Evolutionary conservation across 2,797 vertebrate species (phyloP), one percentile per base, ranked within the genome.

Genomic region (Glossophaga mutica): DNA sequence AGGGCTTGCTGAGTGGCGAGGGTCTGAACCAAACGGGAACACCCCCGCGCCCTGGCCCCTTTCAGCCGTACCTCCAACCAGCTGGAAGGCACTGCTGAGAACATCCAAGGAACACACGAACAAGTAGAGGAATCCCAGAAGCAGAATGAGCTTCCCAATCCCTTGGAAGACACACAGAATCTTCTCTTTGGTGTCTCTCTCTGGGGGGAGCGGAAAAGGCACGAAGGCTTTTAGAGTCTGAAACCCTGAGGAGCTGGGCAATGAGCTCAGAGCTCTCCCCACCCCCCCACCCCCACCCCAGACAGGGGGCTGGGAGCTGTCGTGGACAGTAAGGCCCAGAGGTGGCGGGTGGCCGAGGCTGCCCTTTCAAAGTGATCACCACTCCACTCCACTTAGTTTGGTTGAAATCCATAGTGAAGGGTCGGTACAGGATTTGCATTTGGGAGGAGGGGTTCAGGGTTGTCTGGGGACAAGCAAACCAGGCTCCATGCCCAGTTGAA

Each of bases 21-120:
- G 6, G 18, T 57, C 7, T 9, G n/a, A 48, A 67, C 37, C 37
- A 74, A 84, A 93, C 42, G 14, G 24, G 21, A 37, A 9, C 3
- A 6, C 9, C 12, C 73, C 57, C 1, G 4, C 22, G 44, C 11
- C 46, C 46, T 46, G 32, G 39, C 73, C 85, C 34, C 92, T 96
- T 83, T 83, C 57, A 1, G 16, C 29, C 98, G 52, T 98, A 99
- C 99, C 99, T 99, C 99, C 99, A 14, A 99, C 99, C 1, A 99
- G 98, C 97, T 99, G 99, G 98, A 99, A 99, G 52, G 99, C 99
- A 0, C 99, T 99, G 94, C 99, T 99, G 96, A 99, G 99, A 1
- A 99, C 83, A 44, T 99, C 99, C 98, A 99, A 98, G 0, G 99
- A 99, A 96, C 99, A 99, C 50, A 99, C 99, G 0, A 99, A 99